Evolutionary conservation across 2,888 invertebrate species (phyloP).

Genomic region (Perdita meconis): DNA sequence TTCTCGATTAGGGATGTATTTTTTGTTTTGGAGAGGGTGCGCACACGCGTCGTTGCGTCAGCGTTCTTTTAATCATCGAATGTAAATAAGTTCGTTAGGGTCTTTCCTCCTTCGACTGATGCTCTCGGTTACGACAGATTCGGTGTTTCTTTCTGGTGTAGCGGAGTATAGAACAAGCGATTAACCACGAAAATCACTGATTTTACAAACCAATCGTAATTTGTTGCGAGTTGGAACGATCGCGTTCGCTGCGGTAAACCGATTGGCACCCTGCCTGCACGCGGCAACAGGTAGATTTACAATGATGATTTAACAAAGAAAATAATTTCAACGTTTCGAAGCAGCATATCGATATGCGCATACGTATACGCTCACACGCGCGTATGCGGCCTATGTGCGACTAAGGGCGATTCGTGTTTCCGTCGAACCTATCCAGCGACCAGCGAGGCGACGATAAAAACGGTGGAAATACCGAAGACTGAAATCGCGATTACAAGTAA

Average conservation of each 20-base stretch:
- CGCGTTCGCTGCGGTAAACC: slow-evolving; percentile 44
- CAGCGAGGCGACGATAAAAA: neutral
- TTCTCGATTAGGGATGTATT: slow-evolving; percentile 30
- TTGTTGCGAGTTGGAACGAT: slow-evolving; percentile 18
- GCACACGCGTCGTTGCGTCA: slow-evolving; percentile 32
- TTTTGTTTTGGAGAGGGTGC: slow-evolving; percentile 43
- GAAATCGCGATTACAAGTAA: slow-evolving; percentile 42
- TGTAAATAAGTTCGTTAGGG: slow-evolving; percentile 78
- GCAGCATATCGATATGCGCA: slow-evolving; percentile 3
- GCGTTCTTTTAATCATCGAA: slow-evolving; percentile 75
- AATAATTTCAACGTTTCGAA: slow-evolving; percentile 24
- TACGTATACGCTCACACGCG: too few species aligned
- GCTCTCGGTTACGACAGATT: neutral
- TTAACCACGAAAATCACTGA: slow-evolving; percentile 50
- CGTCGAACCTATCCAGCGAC: too few species aligned
- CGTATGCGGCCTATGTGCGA: too few species aligned
- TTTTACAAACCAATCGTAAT: slow-evolving; percentile 39
- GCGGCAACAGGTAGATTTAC: slow-evolving; percentile 62
- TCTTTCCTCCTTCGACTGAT: slow-evolving; percentile 6
- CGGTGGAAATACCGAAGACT: neutral
- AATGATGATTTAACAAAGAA: slow-evolving; percentile 57
- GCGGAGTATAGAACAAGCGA: neutral
- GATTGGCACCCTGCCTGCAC: slow-evolving; percentile 51
- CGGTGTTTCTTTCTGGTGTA: neutral
- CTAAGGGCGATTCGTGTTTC: too few species aligned